Evolutionary conservation across 2,113 vertebrate genomes (phyloP).

Genomic region (Trachemys scripta): DNA sequence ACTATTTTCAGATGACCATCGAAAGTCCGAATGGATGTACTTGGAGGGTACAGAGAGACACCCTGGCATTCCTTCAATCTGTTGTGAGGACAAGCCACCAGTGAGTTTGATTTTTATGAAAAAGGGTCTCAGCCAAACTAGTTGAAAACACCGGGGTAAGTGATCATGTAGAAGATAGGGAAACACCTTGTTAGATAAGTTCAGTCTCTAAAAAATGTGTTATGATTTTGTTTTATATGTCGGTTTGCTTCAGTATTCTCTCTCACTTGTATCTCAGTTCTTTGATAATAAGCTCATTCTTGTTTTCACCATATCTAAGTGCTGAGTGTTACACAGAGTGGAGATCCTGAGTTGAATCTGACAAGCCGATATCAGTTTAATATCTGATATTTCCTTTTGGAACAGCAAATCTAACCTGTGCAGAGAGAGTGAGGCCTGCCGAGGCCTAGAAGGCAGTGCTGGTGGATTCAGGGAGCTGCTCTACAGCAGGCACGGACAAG

Average conservation of each 20-base stretch:
- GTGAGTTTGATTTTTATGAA: background rate
- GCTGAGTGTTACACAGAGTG: no score
- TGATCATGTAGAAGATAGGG: background rate
- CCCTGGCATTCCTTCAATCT: background rate
- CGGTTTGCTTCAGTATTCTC: background rate
- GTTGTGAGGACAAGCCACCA: background rate
- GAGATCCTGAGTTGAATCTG: no score
- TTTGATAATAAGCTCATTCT: background rate
- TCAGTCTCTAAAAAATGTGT: background rate
- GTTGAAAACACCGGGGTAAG: background rate
- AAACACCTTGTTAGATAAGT: background rate
- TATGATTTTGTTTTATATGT: background rate
- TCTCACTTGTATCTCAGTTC: background rate
- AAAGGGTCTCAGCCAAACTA: background rate
- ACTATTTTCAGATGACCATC: background rate
- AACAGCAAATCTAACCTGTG: no score
- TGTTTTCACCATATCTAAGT: background rate
- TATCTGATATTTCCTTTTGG: no score
- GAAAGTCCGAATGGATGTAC: background rate
- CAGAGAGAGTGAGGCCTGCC: no score
- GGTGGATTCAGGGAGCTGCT: no score
- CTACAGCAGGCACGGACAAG: no score
- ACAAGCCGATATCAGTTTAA: no score
- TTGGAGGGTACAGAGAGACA: background rate
- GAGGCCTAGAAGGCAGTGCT: no score